phyloP scores from a whole-genome alignment of 2,797 vertebrate genomes.

The Halcyon smyrnensis region DNA sequence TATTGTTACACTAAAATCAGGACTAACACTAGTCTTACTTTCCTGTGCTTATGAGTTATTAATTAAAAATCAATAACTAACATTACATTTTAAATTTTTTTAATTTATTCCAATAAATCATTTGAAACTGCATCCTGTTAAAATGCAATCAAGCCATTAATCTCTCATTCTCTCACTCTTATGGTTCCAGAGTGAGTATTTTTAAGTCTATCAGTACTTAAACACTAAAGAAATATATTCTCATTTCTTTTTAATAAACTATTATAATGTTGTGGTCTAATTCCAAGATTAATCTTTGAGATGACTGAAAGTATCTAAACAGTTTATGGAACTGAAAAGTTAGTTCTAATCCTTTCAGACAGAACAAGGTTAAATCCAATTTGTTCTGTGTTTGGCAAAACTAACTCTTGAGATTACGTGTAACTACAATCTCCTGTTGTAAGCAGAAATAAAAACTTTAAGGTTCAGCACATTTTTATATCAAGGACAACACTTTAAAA shows the following conservation, averaged over 20 bases:
- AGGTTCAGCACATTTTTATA: not conserved
- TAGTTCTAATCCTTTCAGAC: conserved; percentile 49
- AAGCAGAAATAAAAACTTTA: not conserved
- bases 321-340: conserved; percentile 35
- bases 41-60: not conserved
- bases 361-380: conserved; percentile 30
- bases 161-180: not conserved
- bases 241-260: conserved; percentile 34
- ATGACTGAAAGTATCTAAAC: conserved; percentile 11
- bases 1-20: not conserved
- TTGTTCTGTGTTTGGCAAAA: conserved; percentile 49
- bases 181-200: not conserved
- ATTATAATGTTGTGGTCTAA: not conserved
- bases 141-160: not conserved
- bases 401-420: not conserved
- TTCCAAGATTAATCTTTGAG: conserved; percentile 38
- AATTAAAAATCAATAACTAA: not conserved
- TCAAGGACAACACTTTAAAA: not conserved
- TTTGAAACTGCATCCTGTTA: not conserved
- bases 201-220: not conserved
- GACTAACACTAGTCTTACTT: not conserved
- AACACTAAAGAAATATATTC: conserved; percentile 11
- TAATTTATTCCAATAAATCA: not conserved
- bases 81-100: not conserved
- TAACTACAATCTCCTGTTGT: not conserved